These are phyloP conservation scores for Beris morrisii DNA, from an alignment of 2,888 invertebrate genomes.

Conservation along the genomic window DNA sequence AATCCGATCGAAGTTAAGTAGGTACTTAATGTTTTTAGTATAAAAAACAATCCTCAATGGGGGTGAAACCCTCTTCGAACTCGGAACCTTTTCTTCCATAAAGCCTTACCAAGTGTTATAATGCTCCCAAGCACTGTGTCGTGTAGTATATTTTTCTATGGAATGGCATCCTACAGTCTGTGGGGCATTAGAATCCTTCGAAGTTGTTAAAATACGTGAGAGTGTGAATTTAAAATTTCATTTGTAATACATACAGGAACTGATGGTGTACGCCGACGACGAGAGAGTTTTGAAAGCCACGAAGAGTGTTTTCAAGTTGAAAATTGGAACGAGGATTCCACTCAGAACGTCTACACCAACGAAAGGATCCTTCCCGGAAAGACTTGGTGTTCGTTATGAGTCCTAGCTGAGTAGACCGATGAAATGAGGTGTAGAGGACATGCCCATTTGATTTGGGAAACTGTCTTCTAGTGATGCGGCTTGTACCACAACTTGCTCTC, in stretches of 20 bases:
- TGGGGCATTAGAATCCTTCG: conserved; percentile 28
- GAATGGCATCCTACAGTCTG: conserved; percentile 22
- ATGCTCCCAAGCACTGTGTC: conserved; percentile 12
- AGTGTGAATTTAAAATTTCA: conserved; percentile 40
- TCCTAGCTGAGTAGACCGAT: background rate
- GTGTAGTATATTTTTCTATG: conserved; percentile 21
- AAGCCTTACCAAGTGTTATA: conserved; percentile 13
- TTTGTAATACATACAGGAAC: conserved; percentile 37
- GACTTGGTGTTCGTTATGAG: background rate
- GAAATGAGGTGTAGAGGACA: conserved; percentile 20
- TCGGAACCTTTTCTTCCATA: conserved; percentile 20
- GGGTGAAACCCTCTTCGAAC: background rate
- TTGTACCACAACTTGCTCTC: conserved; percentile 23
- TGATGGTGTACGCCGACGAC: background rate
- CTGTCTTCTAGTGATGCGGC: conserved; percentile 20
- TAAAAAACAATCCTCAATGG: conserved; percentile 27
- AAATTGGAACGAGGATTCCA: conserved; percentile 15
- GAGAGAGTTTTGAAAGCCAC: conserved; percentile 24
- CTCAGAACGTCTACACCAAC: background rate
- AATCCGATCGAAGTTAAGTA: conserved; percentile 46
- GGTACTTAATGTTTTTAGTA: conserved; percentile 44
- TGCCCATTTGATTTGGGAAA: conserved; percentile 7
- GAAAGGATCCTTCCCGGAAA: background rate
- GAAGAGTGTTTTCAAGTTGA: conserved; percentile 11
- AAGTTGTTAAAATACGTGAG: conserved; percentile 35